Evolutionary conservation across 2,888 invertebrate genomes (phyloP).

Genomic region (Phortica okadai): DNA sequence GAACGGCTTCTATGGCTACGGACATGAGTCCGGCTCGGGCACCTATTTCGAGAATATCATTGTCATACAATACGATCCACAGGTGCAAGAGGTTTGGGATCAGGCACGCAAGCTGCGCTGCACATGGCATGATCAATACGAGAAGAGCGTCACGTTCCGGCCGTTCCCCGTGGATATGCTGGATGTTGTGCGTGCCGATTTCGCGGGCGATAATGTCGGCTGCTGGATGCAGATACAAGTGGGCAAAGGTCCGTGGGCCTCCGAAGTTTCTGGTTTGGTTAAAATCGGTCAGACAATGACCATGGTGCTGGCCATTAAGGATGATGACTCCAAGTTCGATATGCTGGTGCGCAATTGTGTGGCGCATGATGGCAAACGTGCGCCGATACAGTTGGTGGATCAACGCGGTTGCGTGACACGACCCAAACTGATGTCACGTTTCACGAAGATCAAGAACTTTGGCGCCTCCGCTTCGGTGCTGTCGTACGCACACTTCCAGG

Average conservation of each 20-base stretch:
- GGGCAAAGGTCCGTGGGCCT: constrained; percentile 96
- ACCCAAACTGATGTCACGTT: constrained; percentile 94
- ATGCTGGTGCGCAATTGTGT: constrained; percentile 96
- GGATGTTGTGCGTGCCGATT: constrained; percentile 95
- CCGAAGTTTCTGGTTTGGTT: constrained; percentile 94
- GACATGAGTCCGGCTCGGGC: constrained; percentile 91
- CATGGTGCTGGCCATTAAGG: constrained; percentile 96
- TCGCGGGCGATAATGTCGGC: constrained; percentile 95
- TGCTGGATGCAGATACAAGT: constrained; percentile 99
- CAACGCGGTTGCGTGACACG: constrained; percentile 94
- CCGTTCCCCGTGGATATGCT: constrained; percentile 97
- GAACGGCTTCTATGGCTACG: constrained; percentile 91
- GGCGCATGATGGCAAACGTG: constrained; percentile 95
- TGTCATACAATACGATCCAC: constrained; percentile 94
- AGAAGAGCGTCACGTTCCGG: constrained; percentile 95
- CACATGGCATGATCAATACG: constrained; percentile 97
- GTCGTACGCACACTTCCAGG: constrained; percentile 95
- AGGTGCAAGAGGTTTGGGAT: constrained; percentile 97
- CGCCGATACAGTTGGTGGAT: constrained; percentile 94
- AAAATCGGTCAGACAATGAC: constrained; percentile 98
- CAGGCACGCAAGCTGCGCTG: constrained; percentile 93
- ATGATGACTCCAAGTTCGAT: constrained; percentile 95
- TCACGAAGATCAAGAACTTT: constrained; percentile 96
- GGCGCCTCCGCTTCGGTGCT: constrained; percentile 94
- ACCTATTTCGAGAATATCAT: constrained; percentile 96